A percentile compares a stretch with the other conserved stretches of the same genome.
These are phyloP conservation scores for Drosophila aff. DNA, from an alignment of 1,140 invertebrate species.

Conservation along the genomic window DNA sequence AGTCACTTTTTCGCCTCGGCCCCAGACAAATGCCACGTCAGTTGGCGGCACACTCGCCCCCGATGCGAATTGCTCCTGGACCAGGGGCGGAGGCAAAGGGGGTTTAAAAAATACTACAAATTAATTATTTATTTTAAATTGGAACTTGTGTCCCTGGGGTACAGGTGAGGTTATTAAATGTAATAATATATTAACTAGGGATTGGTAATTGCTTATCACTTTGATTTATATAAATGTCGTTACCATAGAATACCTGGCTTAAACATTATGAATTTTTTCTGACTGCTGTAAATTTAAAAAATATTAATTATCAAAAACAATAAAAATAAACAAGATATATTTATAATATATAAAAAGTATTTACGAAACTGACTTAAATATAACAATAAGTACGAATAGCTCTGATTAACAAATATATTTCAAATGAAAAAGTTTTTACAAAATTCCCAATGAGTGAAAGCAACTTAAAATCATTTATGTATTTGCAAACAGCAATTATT, in stretches of 20 bases:
- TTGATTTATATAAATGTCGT: background rate
- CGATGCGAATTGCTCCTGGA: constrained; percentile 4
- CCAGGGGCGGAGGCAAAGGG: background rate
- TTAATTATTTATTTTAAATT: background rate
- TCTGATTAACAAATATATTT: background rate
- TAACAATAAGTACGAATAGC: background rate
- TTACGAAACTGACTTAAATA: background rate
- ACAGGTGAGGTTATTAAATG: no score
- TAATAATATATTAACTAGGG: no score
- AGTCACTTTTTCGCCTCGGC: constrained; percentile 35
- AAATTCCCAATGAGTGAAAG: background rate
- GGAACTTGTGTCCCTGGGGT: no score
- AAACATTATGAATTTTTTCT: no score
- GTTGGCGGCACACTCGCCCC: constrained; percentile 52
- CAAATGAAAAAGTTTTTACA: background rate
- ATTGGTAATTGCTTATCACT: background rate
- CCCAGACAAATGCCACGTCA: constrained; percentile 52
- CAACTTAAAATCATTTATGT: background rate
- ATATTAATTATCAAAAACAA: no score
- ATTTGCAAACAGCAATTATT: background rate
- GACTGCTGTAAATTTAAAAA: no score
- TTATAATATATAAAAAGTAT: background rate
- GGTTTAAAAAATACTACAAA: background rate
- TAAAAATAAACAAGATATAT: no score
- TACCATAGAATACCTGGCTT: no score